Conservation (phyloP, 1,140 invertebrate species). For the Atta colombica region DNA sequence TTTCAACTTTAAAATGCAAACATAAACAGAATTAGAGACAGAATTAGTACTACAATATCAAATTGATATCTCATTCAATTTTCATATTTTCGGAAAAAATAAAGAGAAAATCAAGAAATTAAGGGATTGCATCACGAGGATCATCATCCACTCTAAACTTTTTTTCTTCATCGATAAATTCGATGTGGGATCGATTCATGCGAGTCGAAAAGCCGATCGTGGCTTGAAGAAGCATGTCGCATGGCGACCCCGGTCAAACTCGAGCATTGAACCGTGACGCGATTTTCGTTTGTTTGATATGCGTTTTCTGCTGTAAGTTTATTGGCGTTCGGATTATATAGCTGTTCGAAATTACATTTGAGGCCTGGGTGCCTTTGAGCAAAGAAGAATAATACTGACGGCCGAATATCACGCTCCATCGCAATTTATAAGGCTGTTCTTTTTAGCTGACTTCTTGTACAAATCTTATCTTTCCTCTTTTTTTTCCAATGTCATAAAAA, state of each 20-base stretch:
- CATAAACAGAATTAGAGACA: too few relatives aligned
- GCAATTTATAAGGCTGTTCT: neutral
- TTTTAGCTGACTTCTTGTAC: too few relatives aligned
- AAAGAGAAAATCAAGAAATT: neutral
- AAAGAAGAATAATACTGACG: neutral
- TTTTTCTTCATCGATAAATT: conserved; percentile 1
- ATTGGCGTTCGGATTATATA: neutral
- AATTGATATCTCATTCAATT: neutral
- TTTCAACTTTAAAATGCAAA: too few relatives aligned
- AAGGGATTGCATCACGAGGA: neutral
- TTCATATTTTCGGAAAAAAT: neutral
- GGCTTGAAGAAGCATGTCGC: conserved; percentile 54
- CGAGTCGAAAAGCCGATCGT: conserved; percentile 64
- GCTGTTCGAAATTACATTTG: too few relatives aligned
- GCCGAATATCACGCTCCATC: neutral
- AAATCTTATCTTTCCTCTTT: too few relatives aligned
- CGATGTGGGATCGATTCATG: neutral
- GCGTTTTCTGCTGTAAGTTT: conserved; percentile 33
- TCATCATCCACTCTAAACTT: neutral
- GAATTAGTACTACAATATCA: too few relatives aligned
- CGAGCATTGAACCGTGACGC: conserved; percentile 71
- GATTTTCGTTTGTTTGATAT: conserved; percentile 67
- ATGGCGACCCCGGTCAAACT: conserved; percentile 66
- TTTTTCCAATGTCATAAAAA: too few relatives aligned
- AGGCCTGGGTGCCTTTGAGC: too few relatives aligned